Conservation (phyloP, 1,140 invertebrate genomes). For the Drosophila sp. region DNA sequence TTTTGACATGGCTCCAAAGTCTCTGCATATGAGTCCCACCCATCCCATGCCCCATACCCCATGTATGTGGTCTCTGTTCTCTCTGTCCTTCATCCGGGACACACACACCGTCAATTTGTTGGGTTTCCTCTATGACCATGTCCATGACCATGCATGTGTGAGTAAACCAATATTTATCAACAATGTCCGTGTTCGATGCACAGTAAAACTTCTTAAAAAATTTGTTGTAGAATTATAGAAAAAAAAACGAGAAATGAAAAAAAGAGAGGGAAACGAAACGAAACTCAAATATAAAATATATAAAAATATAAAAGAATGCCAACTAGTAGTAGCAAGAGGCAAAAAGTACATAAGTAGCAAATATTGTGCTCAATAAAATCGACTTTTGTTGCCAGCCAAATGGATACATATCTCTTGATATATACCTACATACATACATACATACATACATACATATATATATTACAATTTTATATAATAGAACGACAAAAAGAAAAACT, state of each 20-base stretch:
- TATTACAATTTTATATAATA: constrained; percentile 19
- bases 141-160: constrained; percentile 38
- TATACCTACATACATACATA: constrained; percentile 51
- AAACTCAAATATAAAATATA: constrained; percentile 57
- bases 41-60: background rate
- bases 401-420: constrained; percentile 49
- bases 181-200: constrained; percentile 71
- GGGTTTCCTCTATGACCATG: constrained; percentile 30
- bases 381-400: constrained; percentile 75
- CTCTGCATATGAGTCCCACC: constrained; percentile 50
- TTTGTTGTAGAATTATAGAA: constrained; percentile 69
- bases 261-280: constrained; percentile 43
- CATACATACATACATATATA: constrained; percentile 40
- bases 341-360: constrained; percentile 15
- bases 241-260: constrained; percentile 10
- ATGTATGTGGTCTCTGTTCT: constrained; percentile 25
- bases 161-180: constrained; percentile 77
- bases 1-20: constrained; percentile 68
- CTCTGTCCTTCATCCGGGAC: constrained; percentile 45
- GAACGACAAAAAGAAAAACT: constrained; percentile 22
- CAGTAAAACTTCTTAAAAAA: constrained; percentile 74
- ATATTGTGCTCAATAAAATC: constrained; percentile 60
- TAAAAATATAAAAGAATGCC: constrained; percentile 56
- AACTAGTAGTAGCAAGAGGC: constrained; percentile 19
- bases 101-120: constrained; percentile 1